These are phyloP conservation scores for Karalla daura DNA, from an alignment of 2,797 vertebrate species.

Conservation along the genomic window DNA sequence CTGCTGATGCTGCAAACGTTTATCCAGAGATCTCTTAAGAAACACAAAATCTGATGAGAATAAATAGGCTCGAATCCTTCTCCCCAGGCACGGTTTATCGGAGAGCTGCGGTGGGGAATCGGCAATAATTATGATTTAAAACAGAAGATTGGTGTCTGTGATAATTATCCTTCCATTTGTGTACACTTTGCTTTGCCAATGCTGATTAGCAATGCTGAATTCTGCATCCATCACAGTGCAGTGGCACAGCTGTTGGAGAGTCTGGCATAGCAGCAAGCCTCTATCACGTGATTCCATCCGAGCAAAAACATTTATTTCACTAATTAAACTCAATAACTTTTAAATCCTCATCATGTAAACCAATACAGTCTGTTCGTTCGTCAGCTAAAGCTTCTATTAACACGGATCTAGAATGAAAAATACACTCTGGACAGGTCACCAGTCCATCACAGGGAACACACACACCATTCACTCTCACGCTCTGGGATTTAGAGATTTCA, in stretches of 20 bases:
- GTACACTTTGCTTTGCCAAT: background rate
- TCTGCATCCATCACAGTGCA: background rate
- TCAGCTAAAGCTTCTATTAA: background rate
- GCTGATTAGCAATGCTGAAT: no score
- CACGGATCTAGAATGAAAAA: no score
- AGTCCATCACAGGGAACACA: no score
- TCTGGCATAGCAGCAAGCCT: background rate
- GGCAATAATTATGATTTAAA: background rate
- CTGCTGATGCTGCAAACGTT: slow-evolving; percentile 19
- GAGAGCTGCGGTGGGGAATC: background rate
- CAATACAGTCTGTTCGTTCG: background rate
- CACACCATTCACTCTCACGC: no score
- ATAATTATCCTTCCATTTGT: background rate
- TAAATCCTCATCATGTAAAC: background rate
- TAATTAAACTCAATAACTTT: background rate
- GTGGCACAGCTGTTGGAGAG: background rate
- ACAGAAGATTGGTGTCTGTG: background rate
- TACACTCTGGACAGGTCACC: no score
- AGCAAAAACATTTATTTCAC: background rate
- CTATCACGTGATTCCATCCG: background rate
- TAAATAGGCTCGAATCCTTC: background rate
- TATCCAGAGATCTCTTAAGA: slow-evolving; percentile 1
- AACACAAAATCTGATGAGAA: slow-evolving; percentile 8
- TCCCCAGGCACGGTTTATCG: background rate
- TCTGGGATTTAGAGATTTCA: no score